Percentiles rank a stretch among this genome's conserved stretches.
Conservation (phyloP, 2,113 vertebrate genomes). For the Oriolus oriolus region DNA sequence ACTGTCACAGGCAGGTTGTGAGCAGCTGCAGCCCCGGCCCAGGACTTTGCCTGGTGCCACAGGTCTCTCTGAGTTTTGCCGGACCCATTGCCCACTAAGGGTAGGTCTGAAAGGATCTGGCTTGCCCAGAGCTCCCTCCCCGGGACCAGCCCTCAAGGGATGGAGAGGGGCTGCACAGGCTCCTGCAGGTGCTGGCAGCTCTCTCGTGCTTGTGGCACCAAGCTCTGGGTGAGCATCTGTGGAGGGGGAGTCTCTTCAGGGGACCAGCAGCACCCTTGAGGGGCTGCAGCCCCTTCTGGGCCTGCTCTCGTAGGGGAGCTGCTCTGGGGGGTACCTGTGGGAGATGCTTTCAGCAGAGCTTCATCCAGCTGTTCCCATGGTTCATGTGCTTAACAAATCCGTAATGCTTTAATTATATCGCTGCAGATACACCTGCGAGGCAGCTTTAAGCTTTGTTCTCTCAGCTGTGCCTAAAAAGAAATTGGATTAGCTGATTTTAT, state of each 20-base stretch:
- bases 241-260: neutral
- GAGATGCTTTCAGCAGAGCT: neutral
- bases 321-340: neutral
- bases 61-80: neutral
- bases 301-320: neutral
- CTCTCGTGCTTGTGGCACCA: neutral
- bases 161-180: neutral
- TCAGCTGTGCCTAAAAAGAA: neutral
- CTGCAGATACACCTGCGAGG: neutral
- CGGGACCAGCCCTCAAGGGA: neutral
- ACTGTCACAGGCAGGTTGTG: fast-evolving
- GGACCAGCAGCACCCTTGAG: neutral
- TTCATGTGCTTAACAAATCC: neutral
- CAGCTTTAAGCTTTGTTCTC: neutral
- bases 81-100: fast-evolving
- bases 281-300: neutral
- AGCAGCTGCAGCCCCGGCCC: neutral
- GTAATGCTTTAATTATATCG: fast-evolving
- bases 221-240: fast-evolving
- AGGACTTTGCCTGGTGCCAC: neutral
- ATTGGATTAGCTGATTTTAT: neutral
- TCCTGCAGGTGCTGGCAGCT: neutral
- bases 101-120: neutral
- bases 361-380: neutral
- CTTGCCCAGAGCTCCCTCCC: neutral